Evolutionary conservation across 2,113 vertebrate genomes (phyloP).

Genomic region (Zingel zingel): DNA sequence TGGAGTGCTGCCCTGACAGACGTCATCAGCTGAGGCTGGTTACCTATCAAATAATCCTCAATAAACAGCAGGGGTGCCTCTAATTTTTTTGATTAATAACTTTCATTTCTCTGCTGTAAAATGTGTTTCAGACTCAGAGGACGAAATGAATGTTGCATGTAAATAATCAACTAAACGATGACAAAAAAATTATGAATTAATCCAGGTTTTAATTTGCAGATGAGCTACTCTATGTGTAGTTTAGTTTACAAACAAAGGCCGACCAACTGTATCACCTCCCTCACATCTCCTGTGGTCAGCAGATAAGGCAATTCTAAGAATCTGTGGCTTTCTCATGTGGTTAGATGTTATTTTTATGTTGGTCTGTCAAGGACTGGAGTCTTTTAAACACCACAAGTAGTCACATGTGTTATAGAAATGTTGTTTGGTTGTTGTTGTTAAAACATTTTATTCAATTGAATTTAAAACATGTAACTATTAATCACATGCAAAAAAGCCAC

Average conservation of each 20-base stretch:
- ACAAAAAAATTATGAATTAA: background rate
- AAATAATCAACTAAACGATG: background rate
- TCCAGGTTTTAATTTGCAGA: background rate
- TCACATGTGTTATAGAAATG: slow-evolving; percentile 4
- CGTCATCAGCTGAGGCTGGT: slow-evolving; percentile 52
- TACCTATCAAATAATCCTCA: slow-evolving; percentile 38
- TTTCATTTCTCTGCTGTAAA: background rate
- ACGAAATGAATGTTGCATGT: background rate
- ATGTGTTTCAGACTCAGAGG: background rate
- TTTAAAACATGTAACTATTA: background rate
- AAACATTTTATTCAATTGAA: too few relatives aligned
- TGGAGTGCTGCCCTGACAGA: slow-evolving; percentile 38
- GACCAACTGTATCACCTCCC: background rate
- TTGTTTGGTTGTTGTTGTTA: background rate
- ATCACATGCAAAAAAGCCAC: background rate
- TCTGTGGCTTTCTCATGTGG: slow-evolving; percentile 62
- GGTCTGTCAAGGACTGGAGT: background rate
- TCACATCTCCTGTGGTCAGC: slow-evolving; percentile 33
- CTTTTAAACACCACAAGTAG: slow-evolving; percentile 29
- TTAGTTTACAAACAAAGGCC: slow-evolving; percentile 7
- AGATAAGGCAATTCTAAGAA: slow-evolving; percentile 62
- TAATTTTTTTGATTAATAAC: background rate
- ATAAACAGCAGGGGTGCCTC: background rate
- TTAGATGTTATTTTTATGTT: slow-evolving; percentile 32
- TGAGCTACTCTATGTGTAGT: background rate